Base-by-base conservation (phyloP, 2,113 vertebrate species). In the Dolichallabes microphthalmus region DNA sequence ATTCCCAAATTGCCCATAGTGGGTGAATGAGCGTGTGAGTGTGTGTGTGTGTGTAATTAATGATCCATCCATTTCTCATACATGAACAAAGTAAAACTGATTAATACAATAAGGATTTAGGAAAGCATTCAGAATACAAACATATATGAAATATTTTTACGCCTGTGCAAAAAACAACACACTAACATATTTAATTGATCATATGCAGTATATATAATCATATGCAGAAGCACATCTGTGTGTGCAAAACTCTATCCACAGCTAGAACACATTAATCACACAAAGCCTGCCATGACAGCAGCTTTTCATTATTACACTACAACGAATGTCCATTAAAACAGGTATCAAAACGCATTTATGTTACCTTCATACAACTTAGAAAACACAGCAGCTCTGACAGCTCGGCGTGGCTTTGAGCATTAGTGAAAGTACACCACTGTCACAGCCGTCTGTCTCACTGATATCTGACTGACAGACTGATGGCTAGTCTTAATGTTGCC, bases 221-320 rank as follows among this genome's bases (percentile, higher is more conserved):
- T 75, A 17, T 0, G 73, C 25, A 27, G 50, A 17, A 9, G n/a
- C 45, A 53, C 73, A 3, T 76, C 45, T 27, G 50, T 5, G n/a
- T 52, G 73, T 15, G 17, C 14, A 76, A 53, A 53, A 27, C 25
- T 76, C 73, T 53, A 6, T 74, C n/a, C 53, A 32, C n/a, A 77
- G 25, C 15, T 20, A 32, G 15, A 30, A 19, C 20, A 32, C 17
- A 57, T 55, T 53, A 17, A 55, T 53, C n/a, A 55, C 73, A 53
- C 73, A 53, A 76, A 53, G 25, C 50, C 50, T 76, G 25, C 20
- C 4, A 15, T 77, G 53, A 77, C 75, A 77, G 27, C 52, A 32
- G 53, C 75, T 77, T 30, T 77, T 77, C 52, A 77, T 77, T 77
- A 77, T 30, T 27, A 57, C 53, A 27, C 52, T 30, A 39, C 75